Evolutionary conservation across 1,140 invertebrate genomes (phyloP), one percentile per base, ranked within the genome.

Genomic region (Galleria mellonella): DNA sequence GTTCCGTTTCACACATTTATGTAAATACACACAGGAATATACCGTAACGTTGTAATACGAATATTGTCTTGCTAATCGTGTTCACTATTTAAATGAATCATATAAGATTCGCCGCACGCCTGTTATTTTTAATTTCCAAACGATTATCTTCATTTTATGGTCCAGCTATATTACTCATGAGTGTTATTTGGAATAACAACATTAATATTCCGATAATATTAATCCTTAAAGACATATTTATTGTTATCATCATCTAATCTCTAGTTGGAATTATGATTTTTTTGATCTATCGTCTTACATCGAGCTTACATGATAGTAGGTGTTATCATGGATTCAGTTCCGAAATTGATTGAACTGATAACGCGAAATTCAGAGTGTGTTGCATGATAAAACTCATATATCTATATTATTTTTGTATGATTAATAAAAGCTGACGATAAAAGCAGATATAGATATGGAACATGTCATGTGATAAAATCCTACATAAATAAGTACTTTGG

Each of bases 321-420:
- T 43, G 41, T 66, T 67, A 67, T 67, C 63, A 47, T 31, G 50
- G 55, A 61, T 60, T 56, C 55, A 47, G 52, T 51, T 47, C 47
- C 44, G 49, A 55, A 60, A 58, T 62, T 61, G 70, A 73, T 76
- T 73, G 60, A 54, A 41, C 43, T 58, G 64, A 69, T 76, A 68
- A 69, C 51, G 55, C 28, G 17, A 55, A 55, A 46, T 49, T 32
- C 36, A 17, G 17, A 43, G n/a, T 45, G 12, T 42, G 48, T 51
- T 51, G 39, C 11, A 14, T 17, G 63, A 62, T 66, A 57, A 58
- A 51, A 37, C 4, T 9, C 13, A 37, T 37, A 35, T 14, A 35
- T 23, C 17, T 23, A 14, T 35, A 35, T 14, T 35, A 37, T 17
- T 37, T 23, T 61, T 50, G 57, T 59, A 51, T 54, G 63, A 65